Conservation (phyloP, 2,113 vertebrate species). For the Pteropus alecto region DNA sequence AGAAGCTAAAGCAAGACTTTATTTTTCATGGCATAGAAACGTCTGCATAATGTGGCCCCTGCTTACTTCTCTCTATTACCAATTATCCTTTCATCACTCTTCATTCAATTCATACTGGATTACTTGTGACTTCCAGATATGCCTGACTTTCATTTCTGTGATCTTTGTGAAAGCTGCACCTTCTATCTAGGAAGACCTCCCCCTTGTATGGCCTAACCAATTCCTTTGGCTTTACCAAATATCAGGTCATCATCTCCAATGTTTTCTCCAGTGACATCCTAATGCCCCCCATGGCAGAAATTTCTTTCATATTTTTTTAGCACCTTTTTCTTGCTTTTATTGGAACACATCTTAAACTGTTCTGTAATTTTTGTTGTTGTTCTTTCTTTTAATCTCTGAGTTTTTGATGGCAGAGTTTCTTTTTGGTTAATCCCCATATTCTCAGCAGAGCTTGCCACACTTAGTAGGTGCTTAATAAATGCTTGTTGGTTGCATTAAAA, state of each 20-base stretch:
- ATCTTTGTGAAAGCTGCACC: rapidly evolving
- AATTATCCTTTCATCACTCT: neutral
- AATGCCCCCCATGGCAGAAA: rapidly evolving
- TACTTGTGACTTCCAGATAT: neutral
- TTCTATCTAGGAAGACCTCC: neutral
- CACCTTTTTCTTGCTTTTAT: neutral
- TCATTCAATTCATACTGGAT: rapidly evolving
- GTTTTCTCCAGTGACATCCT: neutral
- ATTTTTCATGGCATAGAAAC: neutral
- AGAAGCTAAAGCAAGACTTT: neutral
- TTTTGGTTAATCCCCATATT: neutral
- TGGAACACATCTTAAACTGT: neutral
- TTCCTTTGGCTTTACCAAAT: rapidly evolving
- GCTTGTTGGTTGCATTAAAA: neutral
- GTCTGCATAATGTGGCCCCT: neutral
- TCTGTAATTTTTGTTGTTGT: neutral
- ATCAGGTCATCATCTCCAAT: too few species aligned
- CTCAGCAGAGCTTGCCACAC: neutral
- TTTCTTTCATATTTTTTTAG: neutral
- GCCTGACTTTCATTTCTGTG: neutral
- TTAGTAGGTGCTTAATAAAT: neutral
- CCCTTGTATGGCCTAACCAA: rapidly evolving
- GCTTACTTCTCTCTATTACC: too few species aligned
- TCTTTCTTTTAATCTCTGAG: neutral
- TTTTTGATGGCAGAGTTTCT: neutral